phyloP scores from a whole-genome alignment of 2,113 vertebrate genomes.

The Hystrix brachyura region DNA sequence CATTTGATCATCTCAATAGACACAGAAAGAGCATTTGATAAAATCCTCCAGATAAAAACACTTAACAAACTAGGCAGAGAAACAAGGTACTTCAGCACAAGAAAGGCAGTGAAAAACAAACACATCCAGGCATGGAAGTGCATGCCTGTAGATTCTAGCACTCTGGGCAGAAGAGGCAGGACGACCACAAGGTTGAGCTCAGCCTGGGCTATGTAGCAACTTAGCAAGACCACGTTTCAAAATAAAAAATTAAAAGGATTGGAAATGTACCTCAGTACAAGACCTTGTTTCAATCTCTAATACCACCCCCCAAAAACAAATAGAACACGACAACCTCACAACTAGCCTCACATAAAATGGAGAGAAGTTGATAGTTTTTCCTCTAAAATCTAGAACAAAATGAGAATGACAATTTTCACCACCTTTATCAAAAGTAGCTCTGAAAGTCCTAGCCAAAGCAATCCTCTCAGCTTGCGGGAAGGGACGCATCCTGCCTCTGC shows the following conservation, averaged over 20 bases:
- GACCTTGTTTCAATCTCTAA: background rate
- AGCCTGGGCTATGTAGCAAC: no score
- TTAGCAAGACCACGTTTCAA: no score
- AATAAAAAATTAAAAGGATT: no score
- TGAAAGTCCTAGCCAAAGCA: background rate
- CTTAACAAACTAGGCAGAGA: background rate
- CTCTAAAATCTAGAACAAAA: background rate
- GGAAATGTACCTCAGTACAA: no score
- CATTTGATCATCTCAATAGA: background rate
- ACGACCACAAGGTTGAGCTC: no score
- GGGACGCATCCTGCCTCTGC: background rate
- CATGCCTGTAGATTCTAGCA: no score
- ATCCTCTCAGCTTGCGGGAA: background rate
- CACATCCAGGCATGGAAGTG: background rate
- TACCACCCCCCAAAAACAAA: background rate
- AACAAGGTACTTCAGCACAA: background rate
- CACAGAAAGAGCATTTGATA: background rate
- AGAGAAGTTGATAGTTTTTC: background rate
- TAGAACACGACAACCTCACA: background rate
- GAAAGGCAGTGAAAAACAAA: background rate
- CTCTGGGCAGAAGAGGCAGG: no score
- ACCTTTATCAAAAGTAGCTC: background rate
- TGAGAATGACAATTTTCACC: background rate
- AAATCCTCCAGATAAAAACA: background rate
- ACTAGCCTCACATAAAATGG: background rate